Base-by-base conservation (phyloP, 2,888 invertebrate genomes). In the Platerodrilus igneus region DNA sequence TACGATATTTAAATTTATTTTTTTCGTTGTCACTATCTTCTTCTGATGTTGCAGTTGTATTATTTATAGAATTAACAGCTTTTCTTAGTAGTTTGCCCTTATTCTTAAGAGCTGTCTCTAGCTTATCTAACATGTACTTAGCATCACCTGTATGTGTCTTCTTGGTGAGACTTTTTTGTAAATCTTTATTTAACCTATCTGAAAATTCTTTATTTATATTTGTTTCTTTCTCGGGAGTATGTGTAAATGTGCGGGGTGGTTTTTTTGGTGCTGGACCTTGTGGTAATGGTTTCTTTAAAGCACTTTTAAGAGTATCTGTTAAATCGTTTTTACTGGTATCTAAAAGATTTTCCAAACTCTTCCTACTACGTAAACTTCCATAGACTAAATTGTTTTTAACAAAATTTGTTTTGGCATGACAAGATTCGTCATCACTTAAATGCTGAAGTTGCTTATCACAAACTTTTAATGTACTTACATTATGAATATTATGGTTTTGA, bases 191-290 rank as follows among this genome's bases (percentile, higher is more conserved):
- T 19, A 56, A 39, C 18, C 50, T 44, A 22, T 52, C 52, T 4
- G 46, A 48, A 27, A 56, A 56, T 8, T 48, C 38, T 21, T 47
- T 37, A 25, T 51, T 37, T 29, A 45, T 32, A 27, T 41, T 35
- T 26, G 47, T 17, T 11, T 42, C 41, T 34, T 32, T 46, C 22
- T 48, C 48, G 7, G 59, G 49, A 25, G 56, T 56, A 51, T 73
- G 69, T 20, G 69, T 68, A 53, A 83, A 81, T 1, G 75, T 77
- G 46, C 86, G 65, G 0, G 86, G 86, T 2, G 86, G 86, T 59
- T 86, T 86, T 54, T 79, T 79, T 0, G 86, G 86, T 0, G 86
- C 83, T 3, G 84, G 83, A 0, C 83, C 84, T 3, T 65, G 45
- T 0, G 85, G 85, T 29, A 85, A 56, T 0, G 83, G 83, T 49